A percentile compares a stretch with the other conserved stretches of the same genome.
Conservation (phyloP, 2,113 vertebrate genomes). For the Pollimyrus isidori region DNA sequence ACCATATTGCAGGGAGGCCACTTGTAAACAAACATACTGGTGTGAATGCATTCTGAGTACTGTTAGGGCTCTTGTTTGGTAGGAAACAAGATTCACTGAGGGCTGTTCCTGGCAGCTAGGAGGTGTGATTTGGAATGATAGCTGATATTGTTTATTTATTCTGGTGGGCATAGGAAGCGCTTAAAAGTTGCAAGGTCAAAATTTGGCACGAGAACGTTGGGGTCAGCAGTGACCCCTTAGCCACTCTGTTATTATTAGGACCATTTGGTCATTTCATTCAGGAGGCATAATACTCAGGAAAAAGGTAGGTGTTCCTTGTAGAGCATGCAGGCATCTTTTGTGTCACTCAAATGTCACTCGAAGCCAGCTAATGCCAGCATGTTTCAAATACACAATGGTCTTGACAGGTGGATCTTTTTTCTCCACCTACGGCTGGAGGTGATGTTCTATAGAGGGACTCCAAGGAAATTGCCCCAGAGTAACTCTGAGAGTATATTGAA, state of each 20-base stretch:
- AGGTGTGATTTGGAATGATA: neutral
- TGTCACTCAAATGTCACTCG: neutral
- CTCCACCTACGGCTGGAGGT: neutral
- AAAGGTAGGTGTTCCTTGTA: neutral
- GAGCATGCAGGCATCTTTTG: neutral
- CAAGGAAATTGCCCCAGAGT: slow-evolving; percentile 6
- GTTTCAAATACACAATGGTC: neutral
- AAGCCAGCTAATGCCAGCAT: neutral
- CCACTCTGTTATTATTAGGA: neutral
- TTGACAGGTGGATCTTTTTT: neutral
- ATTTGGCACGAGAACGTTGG: neutral
- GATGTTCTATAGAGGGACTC: neutral
- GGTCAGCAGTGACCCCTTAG: neutral
- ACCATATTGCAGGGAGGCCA: neutral
- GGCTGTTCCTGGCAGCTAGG: slow-evolving; percentile 1
- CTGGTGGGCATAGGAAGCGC: neutral
- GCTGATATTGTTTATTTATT: neutral
- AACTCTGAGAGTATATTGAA: slow-evolving; percentile 22
- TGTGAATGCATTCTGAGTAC: slow-evolving; percentile 5
- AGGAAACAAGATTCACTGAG: neutral
- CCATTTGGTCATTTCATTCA: neutral
- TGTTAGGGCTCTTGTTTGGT: neutral
- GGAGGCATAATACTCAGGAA: neutral
- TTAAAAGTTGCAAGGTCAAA: neutral
- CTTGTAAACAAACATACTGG: slow-evolving; percentile 7